Conservation (phyloP, 2,888 invertebrate species). For the Acanthosoma haemorrhoidale region DNA sequence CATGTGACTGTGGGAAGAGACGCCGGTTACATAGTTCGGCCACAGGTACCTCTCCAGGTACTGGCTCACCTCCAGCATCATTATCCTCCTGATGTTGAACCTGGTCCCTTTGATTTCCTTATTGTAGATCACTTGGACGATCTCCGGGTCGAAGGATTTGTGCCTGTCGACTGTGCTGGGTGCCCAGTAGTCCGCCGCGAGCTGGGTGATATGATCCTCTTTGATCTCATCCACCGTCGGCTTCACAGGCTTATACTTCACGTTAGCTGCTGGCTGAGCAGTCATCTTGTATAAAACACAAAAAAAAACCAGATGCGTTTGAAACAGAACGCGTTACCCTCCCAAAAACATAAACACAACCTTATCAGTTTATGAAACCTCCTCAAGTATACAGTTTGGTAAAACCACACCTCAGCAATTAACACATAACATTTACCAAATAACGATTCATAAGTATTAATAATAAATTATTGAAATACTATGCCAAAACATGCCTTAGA, state of each 20-base stretch:
- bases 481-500: too few relatives aligned
- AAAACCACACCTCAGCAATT: too few relatives aligned
- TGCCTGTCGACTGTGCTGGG: conserved; percentile 71
- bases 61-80: conserved; percentile 95
- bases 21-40: conserved; percentile 82
- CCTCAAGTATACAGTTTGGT: not conserved
- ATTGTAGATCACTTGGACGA: conserved; percentile 83
- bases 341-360: not conserved
- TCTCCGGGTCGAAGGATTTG: conserved; percentile 65
- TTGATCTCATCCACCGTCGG: conserved; percentile 88
- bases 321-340: not conserved
- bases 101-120: conserved; percentile 80
- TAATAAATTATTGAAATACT: too few relatives aligned
- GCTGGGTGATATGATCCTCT: conserved; percentile 82
- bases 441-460: too few relatives aligned
- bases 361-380: not conserved
- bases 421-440: too few relatives aligned
- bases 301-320: not conserved
- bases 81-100: conserved; percentile 81
- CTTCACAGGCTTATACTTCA: conserved; percentile 4
- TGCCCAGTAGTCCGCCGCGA: conserved; percentile 90
- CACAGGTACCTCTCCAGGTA: conserved; percentile 95
- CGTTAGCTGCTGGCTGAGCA: not conserved
- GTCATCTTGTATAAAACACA: not conserved
- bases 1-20: conserved; percentile 77